These are phyloP conservation scores for Haliaeetus leucogaster DNA, from an alignment of 2,113 vertebrate species.

Conservation along the genomic window DNA sequence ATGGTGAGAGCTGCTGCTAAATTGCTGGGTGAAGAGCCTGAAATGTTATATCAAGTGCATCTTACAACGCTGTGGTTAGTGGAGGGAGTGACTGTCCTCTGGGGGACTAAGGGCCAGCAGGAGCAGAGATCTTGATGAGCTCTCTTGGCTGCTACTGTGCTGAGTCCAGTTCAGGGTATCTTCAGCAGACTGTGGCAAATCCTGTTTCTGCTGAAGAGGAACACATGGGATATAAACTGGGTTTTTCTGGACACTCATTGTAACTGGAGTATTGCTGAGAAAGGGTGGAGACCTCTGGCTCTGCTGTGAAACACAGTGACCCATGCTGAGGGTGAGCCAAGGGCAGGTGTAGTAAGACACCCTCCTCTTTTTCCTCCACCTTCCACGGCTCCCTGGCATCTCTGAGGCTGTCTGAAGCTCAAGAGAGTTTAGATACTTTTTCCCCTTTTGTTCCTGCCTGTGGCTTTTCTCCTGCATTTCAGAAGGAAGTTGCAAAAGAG, in stretches of 20 bases:
- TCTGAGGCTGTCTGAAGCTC: not conserved
- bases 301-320: not conserved
- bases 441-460: not conserved
- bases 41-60: not conserved
- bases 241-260: not conserved
- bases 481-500: not conserved
- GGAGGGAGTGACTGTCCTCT: not conserved
- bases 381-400: not conserved
- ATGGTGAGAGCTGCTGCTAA: not conserved
- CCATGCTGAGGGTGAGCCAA: not conserved
- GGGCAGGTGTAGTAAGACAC: not conserved
- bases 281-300: not conserved
- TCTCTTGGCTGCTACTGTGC: not conserved
- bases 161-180: not conserved
- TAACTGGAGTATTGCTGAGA: not conserved
- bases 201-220: not conserved
- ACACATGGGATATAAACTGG: not conserved
- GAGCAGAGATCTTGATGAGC: not conserved
- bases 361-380: not conserved
- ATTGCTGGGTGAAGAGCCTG: not conserved
- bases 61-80: accelerated
- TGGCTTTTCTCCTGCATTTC: not conserved
- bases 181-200: not conserved
- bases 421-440: not conserved
- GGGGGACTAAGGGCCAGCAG: not conserved